phyloP scores from a whole-genome alignment of 2,113 vertebrate species.

The Petrocephalus zakoni region DNA sequence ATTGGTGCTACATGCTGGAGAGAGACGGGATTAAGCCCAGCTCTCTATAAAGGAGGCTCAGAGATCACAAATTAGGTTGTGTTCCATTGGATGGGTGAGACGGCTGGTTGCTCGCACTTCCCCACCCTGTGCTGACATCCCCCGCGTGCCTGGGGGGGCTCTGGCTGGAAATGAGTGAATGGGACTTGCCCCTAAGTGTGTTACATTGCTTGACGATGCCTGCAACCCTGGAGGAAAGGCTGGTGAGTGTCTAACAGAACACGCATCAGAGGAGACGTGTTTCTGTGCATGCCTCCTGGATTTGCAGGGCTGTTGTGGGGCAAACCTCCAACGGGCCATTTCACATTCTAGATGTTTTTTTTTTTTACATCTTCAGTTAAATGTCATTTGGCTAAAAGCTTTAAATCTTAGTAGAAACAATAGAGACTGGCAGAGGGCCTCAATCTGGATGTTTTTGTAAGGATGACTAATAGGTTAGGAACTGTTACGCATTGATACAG shows the following conservation, averaged over 20 bases:
- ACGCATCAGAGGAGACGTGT: not conserved
- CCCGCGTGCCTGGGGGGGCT: not conserved
- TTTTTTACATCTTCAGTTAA: not conserved
- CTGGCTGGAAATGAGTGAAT: not conserved
- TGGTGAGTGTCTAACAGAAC: not conserved
- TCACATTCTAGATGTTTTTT: not conserved
- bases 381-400: not conserved
- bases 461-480: not conserved
- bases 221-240: not conserved
- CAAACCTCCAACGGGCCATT: not conserved
- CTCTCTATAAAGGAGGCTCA: not conserved
- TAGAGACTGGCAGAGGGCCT: not conserved
- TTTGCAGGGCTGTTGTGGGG: not conserved
- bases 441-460: not conserved
- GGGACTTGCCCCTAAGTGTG: not conserved
- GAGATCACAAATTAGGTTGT: not conserved
- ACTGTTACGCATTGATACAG: not conserved
- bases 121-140: not conserved
- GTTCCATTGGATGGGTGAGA: not conserved
- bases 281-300: not conserved
- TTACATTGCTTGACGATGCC: not conserved
- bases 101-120: not conserved
- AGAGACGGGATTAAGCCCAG: not conserved
- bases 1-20: not conserved
- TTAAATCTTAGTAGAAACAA: not conserved